Evolutionary conservation across 2,797 vertebrate species (phyloP).

Genomic region (Picus viridis): DNA sequence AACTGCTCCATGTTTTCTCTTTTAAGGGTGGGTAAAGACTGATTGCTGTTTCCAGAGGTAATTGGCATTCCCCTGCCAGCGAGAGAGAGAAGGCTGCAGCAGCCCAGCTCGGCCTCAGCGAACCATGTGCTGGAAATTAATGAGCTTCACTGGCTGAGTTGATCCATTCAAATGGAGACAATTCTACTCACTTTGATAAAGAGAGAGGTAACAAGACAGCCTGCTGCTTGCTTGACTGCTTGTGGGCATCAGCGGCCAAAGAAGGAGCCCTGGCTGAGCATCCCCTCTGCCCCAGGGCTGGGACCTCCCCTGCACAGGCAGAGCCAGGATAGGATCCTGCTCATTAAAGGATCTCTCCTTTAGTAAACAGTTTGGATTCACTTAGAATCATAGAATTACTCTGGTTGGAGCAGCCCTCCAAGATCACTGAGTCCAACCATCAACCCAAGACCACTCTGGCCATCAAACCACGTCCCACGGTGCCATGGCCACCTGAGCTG

Average conservation of each 20-base stretch:
- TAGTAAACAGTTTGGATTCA: neutral
- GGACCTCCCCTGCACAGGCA: neutral
- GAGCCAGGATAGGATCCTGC: neutral
- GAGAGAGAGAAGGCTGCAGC: neutral
- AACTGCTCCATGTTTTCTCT: neutral
- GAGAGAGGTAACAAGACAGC: neutral
- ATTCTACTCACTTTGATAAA: constrained; percentile 44
- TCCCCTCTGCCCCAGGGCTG: neutral
- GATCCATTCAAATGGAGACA: constrained; percentile 68
- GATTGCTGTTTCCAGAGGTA: constrained; percentile 51
- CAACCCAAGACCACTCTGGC: neutral
- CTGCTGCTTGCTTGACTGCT: neutral
- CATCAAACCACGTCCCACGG: no score
- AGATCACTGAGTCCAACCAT: no score
- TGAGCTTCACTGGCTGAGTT: constrained; percentile 61
- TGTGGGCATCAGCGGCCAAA: neutral
- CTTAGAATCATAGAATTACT: no score
- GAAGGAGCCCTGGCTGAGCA: neutral
- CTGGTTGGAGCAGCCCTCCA: no score
- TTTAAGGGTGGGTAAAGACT: constrained; percentile 30
- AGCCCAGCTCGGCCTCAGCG: constrained; percentile 44
- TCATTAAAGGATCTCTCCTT: neutral
- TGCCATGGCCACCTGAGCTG: neutral
- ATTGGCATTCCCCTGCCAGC: constrained; percentile 7
- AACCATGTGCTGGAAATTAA: constrained; percentile 67